These are phyloP conservation scores for Heliornis fulica DNA, from an alignment of 2,113 vertebrate genomes.

Conservation along the genomic window DNA sequence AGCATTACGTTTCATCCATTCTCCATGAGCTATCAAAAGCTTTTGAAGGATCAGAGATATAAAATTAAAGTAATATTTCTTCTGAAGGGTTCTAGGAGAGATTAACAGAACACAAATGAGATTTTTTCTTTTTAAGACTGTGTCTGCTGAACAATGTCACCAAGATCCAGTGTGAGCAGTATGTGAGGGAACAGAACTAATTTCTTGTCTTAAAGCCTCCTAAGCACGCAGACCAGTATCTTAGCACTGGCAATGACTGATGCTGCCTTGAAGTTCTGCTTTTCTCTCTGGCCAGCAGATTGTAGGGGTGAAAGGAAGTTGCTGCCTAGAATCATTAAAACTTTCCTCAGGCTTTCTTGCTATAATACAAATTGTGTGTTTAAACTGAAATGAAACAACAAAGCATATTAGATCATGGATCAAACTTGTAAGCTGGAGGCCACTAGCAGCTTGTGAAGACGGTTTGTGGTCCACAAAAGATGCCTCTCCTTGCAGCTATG, in stretches of 20 bases:
- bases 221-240: background rate
- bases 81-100: background rate
- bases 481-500: background rate
- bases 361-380: background rate
- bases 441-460: background rate
- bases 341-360: background rate
- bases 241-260: background rate
- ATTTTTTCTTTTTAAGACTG: background rate
- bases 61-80: slow-evolving; percentile 52
- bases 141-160: background rate
- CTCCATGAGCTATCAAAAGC: background rate
- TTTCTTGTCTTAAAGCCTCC: background rate
- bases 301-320: background rate
- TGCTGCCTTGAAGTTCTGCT: background rate
- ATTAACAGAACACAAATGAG: background rate
- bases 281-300: background rate
- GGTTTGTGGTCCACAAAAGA: background rate
- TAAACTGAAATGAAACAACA: background rate
- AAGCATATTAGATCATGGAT: background rate
- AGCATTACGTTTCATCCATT: background rate
- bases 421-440: background rate
- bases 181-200: background rate
- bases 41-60: background rate
- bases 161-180: background rate
- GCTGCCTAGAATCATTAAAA: background rate